These are phyloP conservation scores for Heterohyrax brucei DNA, from an alignment of 2,797 vertebrate genomes.

Conservation along the genomic window DNA sequence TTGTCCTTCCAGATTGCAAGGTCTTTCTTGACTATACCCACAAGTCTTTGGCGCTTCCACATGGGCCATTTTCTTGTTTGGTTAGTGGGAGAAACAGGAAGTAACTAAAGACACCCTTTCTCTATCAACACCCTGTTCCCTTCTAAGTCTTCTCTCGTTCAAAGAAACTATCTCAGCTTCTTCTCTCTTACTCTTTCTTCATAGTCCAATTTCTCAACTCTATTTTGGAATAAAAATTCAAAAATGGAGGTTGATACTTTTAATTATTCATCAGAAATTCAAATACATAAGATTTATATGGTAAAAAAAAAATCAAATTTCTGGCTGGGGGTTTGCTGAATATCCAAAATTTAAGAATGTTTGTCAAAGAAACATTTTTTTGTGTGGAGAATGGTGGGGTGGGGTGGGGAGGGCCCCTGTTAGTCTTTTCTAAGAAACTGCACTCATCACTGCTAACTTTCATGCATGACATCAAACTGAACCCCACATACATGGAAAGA, in stretches of 20 bases:
- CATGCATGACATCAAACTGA: neutral
- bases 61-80: neutral
- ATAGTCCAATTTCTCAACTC: neutral
- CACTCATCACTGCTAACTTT: constrained; percentile 22
- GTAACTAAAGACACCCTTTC: fast-evolving
- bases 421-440: neutral
- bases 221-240: neutral
- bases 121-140: neutral
- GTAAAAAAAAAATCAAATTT: neutral
- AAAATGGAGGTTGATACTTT: neutral
- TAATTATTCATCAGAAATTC: neutral
- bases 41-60: neutral
- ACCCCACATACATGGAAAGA: neutral
- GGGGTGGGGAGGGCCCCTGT: too few species aligned
- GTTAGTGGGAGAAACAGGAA: constrained; percentile 28
- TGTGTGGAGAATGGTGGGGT: neutral
- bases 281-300: neutral
- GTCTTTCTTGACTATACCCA: neutral
- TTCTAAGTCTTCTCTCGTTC: neutral
- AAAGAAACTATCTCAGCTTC: neutral
- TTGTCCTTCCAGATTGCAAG: neutral
- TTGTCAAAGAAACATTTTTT: neutral
- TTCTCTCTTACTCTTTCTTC: neutral
- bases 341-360: neutral
- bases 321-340: neutral